A percentile compares a stretch with the other conserved stretches of the same genome.
Conservation (phyloP, 2,797 vertebrate genomes). For the Muscicapa comitata region DNA sequence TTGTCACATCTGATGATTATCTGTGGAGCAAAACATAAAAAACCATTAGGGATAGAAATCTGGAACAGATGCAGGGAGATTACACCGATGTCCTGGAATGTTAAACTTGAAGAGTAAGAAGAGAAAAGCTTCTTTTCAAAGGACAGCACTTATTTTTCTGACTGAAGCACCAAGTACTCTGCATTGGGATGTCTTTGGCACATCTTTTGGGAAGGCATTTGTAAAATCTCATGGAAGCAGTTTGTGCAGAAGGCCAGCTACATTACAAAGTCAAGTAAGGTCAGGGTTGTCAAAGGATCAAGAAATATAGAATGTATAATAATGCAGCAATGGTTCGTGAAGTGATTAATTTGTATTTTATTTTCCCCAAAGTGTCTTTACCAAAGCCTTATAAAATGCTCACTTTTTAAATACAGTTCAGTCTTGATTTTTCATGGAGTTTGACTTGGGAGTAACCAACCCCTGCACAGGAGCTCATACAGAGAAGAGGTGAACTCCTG, state of each 20-base stretch:
- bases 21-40: not conserved
- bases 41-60: not conserved
- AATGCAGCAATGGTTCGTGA: constrained; percentile 60
- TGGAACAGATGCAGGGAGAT: constrained; percentile 6
- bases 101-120: not conserved
- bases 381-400: constrained; percentile 17
- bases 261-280: constrained; percentile 41
- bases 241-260: not conserved
- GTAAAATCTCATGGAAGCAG: not conserved
- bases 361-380: constrained; percentile 62
- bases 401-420: not conserved
- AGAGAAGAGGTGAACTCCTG: not conserved
- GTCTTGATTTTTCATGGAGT: constrained; percentile 20
- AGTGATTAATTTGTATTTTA: constrained; percentile 62
- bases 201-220: not conserved
- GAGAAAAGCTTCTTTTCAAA: not conserved
- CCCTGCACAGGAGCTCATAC: not conserved
- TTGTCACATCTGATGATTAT: constrained; percentile 3
- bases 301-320: constrained; percentile 42
- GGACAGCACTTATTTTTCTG: not conserved
- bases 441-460: constrained; percentile 14
- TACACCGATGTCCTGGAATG: not conserved
- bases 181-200: not conserved
- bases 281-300: constrained; percentile 27
- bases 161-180: not conserved